Evolutionary conservation across 1,140 invertebrate species (phyloP), one percentile per base, ranked within the genome.

Genomic region (Stegodyphus mimosarum): DNA sequence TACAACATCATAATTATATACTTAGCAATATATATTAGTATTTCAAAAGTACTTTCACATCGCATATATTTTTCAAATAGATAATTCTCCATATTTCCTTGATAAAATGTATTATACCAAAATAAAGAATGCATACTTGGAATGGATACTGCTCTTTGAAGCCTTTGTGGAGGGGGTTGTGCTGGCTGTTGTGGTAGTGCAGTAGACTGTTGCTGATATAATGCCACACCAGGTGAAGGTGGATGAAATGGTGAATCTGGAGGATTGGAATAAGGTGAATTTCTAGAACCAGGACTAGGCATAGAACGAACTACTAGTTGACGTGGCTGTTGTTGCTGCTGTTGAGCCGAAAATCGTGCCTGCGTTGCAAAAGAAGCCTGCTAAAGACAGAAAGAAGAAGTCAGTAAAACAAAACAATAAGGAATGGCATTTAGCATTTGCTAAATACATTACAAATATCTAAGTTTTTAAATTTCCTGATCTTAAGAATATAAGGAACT

Each of bases 131-230:
- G 60, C 67, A 83, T 75, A 78, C 86, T 80, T 73, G 87, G 87
- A 67, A 87, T 85, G 70, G 87, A 88, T n/a, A 88, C 74, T 6
- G 87, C 70, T 60, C 87, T 86, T 67, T 88, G 87, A 49, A 88
- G 50, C 53, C 87, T 73, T 50, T 80, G 87, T 52, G 76, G 86
- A 52, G 72, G 80, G 9, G 75, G 70, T 51, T 86, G 81, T n/a
- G 81, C 33, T n/a, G 73, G 71, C 33, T 86, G 87, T 50, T 73
- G 51, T 5, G 86, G 18, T 7, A 69, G 51, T 13, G 55, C 10
- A 67, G 83, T 7, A 2, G 52, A 5, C 69, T 86, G 86, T 15
- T 87, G 78, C 7, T 73, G 81, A 18, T 67, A 73, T 7, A 87
- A 6, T 7, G 50, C 15, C 7, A 74, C 53, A 5, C 80, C 86